These are phyloP conservation scores for Poliocrania exsul DNA, from an alignment of 2,797 vertebrate genomes.

Conservation along the genomic window DNA sequence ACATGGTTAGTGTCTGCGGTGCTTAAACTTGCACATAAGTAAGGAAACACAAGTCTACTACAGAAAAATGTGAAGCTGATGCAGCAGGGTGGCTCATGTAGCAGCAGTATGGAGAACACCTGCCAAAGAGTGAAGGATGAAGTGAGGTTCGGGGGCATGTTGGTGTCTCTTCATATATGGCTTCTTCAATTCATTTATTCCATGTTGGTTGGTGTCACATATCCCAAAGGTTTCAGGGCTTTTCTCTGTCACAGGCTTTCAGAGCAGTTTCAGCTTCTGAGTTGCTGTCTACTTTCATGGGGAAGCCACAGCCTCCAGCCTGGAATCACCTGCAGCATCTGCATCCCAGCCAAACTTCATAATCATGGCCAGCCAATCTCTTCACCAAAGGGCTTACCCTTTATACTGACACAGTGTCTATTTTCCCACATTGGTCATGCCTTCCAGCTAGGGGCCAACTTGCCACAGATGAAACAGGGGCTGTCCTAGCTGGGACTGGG, in stretches of 20 bases:
- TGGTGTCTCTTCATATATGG: rapidly evolving
- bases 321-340: not conserved
- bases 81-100: not conserved
- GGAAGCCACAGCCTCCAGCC: not conserved
- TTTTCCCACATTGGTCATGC: not conserved
- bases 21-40: not conserved
- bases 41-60: not conserved
- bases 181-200: not conserved
- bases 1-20: not conserved
- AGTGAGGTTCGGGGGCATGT: not conserved
- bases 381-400: not conserved
- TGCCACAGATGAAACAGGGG: not conserved
- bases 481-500: not conserved
- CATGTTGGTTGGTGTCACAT: not conserved
- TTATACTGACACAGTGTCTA: rapidly evolving
- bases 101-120: not conserved
- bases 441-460: not conserved
- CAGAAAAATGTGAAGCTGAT: not conserved
- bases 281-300: not conserved
- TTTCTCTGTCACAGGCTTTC: not conserved
- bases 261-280: not conserved
- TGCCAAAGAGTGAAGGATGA: not conserved
- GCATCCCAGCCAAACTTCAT: not conserved
- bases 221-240: not conserved
- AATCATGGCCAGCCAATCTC: not conserved